Percentiles rank a stretch among this genome's conserved stretches.
Evolutionary conservation across 2,888 invertebrate genomes (phyloP).

Genomic region (Zhengitettix transpicula): DNA sequence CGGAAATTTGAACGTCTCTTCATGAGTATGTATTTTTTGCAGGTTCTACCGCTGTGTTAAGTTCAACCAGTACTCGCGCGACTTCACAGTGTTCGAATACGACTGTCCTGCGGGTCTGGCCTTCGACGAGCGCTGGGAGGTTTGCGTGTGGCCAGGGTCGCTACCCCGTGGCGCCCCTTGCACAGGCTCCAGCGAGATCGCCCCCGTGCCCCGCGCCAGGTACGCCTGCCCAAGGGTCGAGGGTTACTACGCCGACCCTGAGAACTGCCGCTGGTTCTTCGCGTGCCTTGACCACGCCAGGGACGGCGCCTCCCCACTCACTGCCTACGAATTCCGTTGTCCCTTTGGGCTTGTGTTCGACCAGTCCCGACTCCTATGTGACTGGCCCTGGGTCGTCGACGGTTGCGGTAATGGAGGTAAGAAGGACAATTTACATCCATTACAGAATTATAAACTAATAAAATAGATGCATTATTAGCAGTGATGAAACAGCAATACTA

Average conservation of each 20-base stretch:
- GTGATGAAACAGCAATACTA: too few species aligned
- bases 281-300: conserved; percentile 54
- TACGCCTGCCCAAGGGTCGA: conserved; percentile 50
- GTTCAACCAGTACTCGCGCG: conserved; percentile 54
- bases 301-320: conserved; percentile 23
- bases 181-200: conserved; percentile 57
- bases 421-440: not conserved
- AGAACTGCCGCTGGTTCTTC: conserved; percentile 72
- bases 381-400: conserved; percentile 66
- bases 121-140: conserved; percentile 58
- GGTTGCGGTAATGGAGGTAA: conserved; percentile 9
- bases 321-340: conserved; percentile 66
- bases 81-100: conserved; percentile 65
- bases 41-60: conserved; percentile 69
- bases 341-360: conserved; percentile 67
- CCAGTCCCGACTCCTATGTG: conserved; percentile 48
- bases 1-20: too few species aligned
- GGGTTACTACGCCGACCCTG: conserved; percentile 63
- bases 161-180: conserved; percentile 53
- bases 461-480: too few species aligned
- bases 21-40: not conserved
- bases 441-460: too few species aligned
- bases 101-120: conserved; percentile 63
- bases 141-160: conserved; percentile 68
- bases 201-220: conserved; percentile 48